Base-by-base conservation (phyloP, 2,113 vertebrate species). In the Chionis minor region DNA sequence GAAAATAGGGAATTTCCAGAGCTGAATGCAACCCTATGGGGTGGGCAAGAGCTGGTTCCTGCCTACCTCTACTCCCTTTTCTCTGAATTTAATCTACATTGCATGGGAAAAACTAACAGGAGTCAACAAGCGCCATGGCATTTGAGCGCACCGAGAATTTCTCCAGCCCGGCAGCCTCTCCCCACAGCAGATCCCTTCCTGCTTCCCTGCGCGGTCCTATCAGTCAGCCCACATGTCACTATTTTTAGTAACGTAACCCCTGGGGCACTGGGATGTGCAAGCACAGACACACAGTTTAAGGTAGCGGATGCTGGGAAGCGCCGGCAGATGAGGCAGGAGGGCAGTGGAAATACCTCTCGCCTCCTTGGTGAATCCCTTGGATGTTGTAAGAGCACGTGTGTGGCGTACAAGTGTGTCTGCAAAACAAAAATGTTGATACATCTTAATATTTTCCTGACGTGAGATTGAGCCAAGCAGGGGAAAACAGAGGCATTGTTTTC, bases 191-290 rank as follows among this genome's bases (percentile, higher is more conserved):
- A 82, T 87, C 78, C 70, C 56, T 85, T 96, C 94, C 81, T 38
- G 1, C 81, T 84, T 52, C 80, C 65, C 83, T 30, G 65, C 45
- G 35, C 0, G 0, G 55, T 70, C 66, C 89, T 87, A 66, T 90
- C 88, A 91, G 70, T 72, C 71, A 54, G 79, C 69, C 69, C 56
- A 58, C 51, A 35, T 23, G 84, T 6, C 66, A 55, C 69, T 95
- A 95, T 95, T 97, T 97, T 96, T 95, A 97, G 92, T 70, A 95
- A 82, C 14, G 4, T 83, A 92, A 88, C 87, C 84, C 69, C 66
- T 19, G 59, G 84, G 86, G 78, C 33, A 1, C 78, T 69, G 84
- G 78, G 84, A 93, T 85, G 78, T 91, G 78, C 89, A 27, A 27
- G 47, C 5, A 18, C 12, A 72, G 94, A 61, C 81, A 55, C 24